Base-by-base conservation (phyloP, 2,797 vertebrate species). In the Gouania willdenowi region DNA sequence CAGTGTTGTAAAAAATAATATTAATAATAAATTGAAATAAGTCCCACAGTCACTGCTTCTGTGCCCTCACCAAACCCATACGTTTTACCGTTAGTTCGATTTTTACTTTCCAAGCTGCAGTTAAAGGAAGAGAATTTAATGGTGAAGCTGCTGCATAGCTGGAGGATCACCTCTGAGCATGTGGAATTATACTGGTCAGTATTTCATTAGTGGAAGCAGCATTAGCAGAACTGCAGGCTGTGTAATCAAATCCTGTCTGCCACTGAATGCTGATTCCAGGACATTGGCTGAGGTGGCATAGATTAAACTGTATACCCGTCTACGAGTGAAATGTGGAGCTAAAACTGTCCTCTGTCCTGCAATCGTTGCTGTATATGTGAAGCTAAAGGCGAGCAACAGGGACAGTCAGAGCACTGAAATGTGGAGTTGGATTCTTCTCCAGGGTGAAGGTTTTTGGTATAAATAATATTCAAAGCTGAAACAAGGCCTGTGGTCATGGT, bases 391-490 rank as follows among this genome's bases (percentile, higher is more conserved):
- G 17, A 6, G 41, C 44, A 12, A 17, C 24, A 38, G 38, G 27
- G 26, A 40, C 32, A 34, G 35, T 18, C 2, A 1, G 23, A 25
- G 33, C 18, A 41, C 12, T 29, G 11, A 38, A 16, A 39, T 23
- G 28, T 30, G 2, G 12, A 55, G 38, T 43, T 66, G 1, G 13
- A 60, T 12, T 23, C 11, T 21, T 24, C 52, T 64, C 27, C 18
- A 26, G 33, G 32, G 34, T 26, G 12, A 20, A 21, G 55, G 50
- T 52, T 52, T 41, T 41, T 32, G 27, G 55, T 40, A 44, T 25
- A 33, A 34, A 50, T 56, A 56, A 32, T 3, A 54, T 66, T 75
- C 54, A 41, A 22, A 39, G 38, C 32, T 33, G 7, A 40, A 35
- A 45, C 24, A 16, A 14, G 28, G 22, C 52, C 37, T 30, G 32